phyloP scores from a whole-genome alignment of 2,888 invertebrate species.

The Aspidapion aeneum region DNA sequence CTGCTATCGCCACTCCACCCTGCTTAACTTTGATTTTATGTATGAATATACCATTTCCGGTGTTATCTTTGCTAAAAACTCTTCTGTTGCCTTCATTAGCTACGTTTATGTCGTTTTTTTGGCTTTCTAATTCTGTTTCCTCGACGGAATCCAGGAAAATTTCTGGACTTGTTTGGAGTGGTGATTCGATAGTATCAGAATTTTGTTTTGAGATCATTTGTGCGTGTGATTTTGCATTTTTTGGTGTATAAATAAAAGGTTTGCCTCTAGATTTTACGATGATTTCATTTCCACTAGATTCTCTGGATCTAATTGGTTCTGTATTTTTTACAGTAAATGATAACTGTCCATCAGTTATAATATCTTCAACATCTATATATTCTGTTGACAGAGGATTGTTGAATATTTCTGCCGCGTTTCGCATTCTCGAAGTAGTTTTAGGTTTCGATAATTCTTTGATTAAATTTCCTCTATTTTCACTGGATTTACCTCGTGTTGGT shows the following conservation, averaged over 20 bases:
- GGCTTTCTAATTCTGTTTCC: constrained; percentile 29
- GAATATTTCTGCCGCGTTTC: not conserved
- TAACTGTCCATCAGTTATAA: constrained; percentile 29
- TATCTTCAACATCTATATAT: constrained; percentile 29
- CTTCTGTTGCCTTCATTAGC: constrained; percentile 38
- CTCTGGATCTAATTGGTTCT: constrained; percentile 12
- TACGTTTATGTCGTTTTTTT: constrained; percentile 28
- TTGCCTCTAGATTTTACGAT: constrained; percentile 13
- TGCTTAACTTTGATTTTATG: constrained; percentile 65
- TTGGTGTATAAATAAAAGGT: not conserved
- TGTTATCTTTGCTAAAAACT: constrained; percentile 42
- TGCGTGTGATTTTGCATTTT: not conserved
- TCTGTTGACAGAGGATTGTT: not conserved
- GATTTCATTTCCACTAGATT: not conserved
- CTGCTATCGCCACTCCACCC: constrained; percentile 78
- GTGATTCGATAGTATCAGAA: constrained; percentile 16
- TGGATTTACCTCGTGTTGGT: constrained; percentile 20
- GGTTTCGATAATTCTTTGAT: not conserved
- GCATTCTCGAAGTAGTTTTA: not conserved
- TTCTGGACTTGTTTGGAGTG: constrained; percentile 23
- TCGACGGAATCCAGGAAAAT: constrained; percentile 23
- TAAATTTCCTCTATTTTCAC: constrained; percentile 1
- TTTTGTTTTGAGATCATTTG: not conserved
- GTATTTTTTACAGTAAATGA: constrained; percentile 27
- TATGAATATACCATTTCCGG: constrained; percentile 64